These are phyloP conservation scores for Metaphire vulgaris DNA, from an alignment of 1,140 invertebrate species.

Conservation along the genomic window DNA sequence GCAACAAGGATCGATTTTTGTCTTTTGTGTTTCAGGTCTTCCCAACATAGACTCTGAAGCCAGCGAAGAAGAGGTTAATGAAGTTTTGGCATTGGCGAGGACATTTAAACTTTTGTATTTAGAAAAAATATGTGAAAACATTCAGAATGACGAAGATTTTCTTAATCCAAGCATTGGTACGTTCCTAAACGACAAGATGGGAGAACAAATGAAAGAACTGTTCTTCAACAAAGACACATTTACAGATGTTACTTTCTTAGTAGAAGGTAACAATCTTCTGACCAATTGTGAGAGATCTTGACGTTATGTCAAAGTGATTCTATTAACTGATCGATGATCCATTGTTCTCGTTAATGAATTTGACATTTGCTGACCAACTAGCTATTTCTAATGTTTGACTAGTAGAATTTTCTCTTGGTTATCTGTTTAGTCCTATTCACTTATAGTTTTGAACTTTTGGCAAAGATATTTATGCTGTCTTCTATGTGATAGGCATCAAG, in stretches of 20 bases:
- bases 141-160: conserved; percentile 42
- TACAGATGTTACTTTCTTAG: conserved; percentile 41
- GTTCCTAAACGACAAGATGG: conserved; percentile 44
- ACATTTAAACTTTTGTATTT: conserved; percentile 40
- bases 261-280: conserved; percentile 36
- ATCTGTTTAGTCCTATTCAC: too few species aligned
- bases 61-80: conserved; percentile 33
- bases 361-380: neutral
- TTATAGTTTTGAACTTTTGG: too few species aligned
- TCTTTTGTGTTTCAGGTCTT: conserved; percentile 38
- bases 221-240: conserved; percentile 39
- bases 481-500: too few species aligned
- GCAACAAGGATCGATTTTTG: too few species aligned
- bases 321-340: too few species aligned
- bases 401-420: too few species aligned
- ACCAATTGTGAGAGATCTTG: too few species aligned
- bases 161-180: conserved; percentile 49
- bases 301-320: too few species aligned
- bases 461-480: too few species aligned
- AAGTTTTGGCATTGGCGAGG: conserved; percentile 36
- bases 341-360: too few species aligned
- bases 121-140: conserved; percentile 41
- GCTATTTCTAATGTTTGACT: too few species aligned
- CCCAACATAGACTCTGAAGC: conserved; percentile 36
- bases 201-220: conserved; percentile 40